Percentiles rank a stretch among this genome's conserved stretches.
Conservation (phyloP, 2,113 vertebrate genomes). For the Sylvilagus bachmani region DNA sequence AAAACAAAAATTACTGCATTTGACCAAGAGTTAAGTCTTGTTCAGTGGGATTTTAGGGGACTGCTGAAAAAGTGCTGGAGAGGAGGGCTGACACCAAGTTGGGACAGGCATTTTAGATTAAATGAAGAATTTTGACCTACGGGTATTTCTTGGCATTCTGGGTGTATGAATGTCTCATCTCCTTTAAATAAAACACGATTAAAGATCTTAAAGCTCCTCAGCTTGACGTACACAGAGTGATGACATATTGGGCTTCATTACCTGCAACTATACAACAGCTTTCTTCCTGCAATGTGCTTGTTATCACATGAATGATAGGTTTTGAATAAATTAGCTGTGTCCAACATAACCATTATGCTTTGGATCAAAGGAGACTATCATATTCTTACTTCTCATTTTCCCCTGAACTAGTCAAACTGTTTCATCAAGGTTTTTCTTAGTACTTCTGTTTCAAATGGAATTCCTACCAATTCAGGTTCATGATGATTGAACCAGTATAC, state of each 20-base stretch:
- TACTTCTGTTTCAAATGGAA: slow-evolving; percentile 35
- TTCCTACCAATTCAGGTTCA: neutral
- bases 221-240: neutral
- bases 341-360: neutral
- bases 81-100: neutral
- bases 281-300: slow-evolving; percentile 13
- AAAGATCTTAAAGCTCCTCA: slow-evolving; percentile 45
- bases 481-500: neutral
- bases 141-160: slow-evolving; percentile 36
- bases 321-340: slow-evolving; percentile 27
- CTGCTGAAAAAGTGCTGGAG: neutral
- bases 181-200: slow-evolving; percentile 47
- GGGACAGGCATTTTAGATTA: slow-evolving; percentile 3
- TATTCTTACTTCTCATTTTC: slow-evolving; percentile 34
- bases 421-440: slow-evolving; percentile 18
- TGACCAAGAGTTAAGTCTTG: slow-evolving; percentile 6
- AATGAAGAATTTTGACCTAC: slow-evolving; percentile 35
- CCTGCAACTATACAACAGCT: neutral
- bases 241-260: slow-evolving; percentile 14
- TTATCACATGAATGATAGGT: neutral
- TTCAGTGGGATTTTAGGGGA: neutral
- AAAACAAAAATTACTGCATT: neutral
- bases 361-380: neutral
- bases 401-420: neutral
- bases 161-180: neutral